Percentiles rank a stretch among this genome's conserved stretches.
phyloP scores from a whole-genome alignment of 1,140 invertebrate genomes.

The Acromyrmex heyeri region DNA sequence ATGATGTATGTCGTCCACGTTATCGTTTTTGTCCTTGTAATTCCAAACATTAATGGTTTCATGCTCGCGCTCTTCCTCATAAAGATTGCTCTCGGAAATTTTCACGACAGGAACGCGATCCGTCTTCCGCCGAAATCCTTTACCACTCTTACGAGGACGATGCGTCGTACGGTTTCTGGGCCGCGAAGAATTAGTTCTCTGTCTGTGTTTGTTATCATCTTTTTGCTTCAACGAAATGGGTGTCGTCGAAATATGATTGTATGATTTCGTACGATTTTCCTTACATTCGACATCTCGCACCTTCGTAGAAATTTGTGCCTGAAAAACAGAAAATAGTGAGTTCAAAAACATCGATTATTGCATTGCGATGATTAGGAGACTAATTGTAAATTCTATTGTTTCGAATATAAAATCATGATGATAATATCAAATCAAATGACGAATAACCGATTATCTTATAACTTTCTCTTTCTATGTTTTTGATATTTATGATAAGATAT shows the following conservation, averaged over 20 bases:
- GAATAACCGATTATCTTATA: background rate
- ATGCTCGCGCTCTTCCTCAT: no score
- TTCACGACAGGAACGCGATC: background rate
- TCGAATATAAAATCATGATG: background rate
- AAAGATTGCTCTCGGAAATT: no score
- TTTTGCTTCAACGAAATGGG: background rate
- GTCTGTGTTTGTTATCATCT: background rate
- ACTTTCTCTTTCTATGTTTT: background rate
- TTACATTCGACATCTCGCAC: background rate
- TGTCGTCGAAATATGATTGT: background rate
- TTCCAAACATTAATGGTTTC: no score
- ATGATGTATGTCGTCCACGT: background rate
- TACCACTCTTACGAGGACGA: background rate
- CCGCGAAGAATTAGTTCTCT: background rate
- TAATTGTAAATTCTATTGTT: background rate
- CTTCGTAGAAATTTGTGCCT: background rate
- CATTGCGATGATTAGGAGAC: background rate
- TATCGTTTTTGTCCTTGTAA: no score
- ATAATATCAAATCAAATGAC: background rate
- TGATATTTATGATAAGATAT: background rate
- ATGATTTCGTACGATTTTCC: background rate
- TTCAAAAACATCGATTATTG: background rate
- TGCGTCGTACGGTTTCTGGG: background rate
- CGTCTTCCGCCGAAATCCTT: background rate
- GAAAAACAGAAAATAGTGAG: background rate